Percentiles rank a stretch among this genome's conserved stretches.
Evolutionary conservation across 2,888 invertebrate genomes (phyloP).

Genomic region (Danaus chrysippus): DNA sequence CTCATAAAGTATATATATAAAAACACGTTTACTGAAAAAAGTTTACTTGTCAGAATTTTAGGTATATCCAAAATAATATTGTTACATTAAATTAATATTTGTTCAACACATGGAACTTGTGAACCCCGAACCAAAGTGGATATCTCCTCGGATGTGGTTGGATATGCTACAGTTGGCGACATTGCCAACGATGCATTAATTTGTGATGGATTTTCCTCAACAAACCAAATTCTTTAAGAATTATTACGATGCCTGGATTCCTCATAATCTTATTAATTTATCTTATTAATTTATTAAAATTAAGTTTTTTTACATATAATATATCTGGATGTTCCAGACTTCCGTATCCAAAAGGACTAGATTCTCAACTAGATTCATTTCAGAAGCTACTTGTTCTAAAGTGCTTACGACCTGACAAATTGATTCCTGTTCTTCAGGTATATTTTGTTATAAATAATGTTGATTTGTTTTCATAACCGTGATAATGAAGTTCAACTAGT

Average conservation of each 20-base stretch:
- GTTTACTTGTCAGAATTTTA: no score
- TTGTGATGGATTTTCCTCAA: conserved; percentile 80
- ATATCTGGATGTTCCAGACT: conserved; percentile 59
- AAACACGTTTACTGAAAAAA: no score
- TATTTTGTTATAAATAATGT: neutral
- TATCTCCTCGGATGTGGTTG: conserved; percentile 88
- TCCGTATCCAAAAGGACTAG: conserved; percentile 82
- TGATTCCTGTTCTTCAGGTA: conserved; percentile 87
- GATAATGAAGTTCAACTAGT: no score
- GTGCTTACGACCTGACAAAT: conserved; percentile 90
- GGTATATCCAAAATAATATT: no score
- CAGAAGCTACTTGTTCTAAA: conserved; percentile 89
- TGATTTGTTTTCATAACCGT: no score
- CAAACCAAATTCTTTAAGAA: conserved; percentile 76
- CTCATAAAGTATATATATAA: no score
- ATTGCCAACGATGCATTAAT: conserved; percentile 80
- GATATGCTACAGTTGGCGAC: conserved; percentile 86
- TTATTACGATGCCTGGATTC: conserved; percentile 83
- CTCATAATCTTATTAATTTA: conserved; percentile 74
- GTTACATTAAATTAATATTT: neutral
- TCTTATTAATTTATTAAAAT: neutral
- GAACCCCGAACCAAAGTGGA: conserved; percentile 90
- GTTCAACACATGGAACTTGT: conserved; percentile 50
- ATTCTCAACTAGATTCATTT: conserved; percentile 82
- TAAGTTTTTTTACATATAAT: neutral